Base-by-base conservation (phyloP, 2,113 vertebrate species). In the Murina feae region DNA sequence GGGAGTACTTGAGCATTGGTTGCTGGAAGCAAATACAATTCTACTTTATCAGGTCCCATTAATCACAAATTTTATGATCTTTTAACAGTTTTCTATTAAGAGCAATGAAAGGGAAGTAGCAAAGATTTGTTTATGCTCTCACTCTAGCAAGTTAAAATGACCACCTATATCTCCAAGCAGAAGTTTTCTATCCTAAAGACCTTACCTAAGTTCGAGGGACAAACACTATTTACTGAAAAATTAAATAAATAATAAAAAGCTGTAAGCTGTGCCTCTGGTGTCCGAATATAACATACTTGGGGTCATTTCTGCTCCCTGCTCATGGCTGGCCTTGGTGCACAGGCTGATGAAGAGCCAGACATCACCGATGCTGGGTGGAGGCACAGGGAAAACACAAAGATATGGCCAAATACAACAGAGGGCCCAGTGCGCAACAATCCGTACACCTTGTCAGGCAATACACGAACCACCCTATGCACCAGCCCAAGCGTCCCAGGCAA, bases 11-110 rank as follows among this genome's bases (percentile, higher is more conserved):
- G 49, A 89, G 82, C 63, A 91, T 28, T 65, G 80, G 66, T 47
- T 94, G 10, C 65, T 51, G n/a, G 47, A 82, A 82, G 68, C 96
- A 75, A 90, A 89, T 17, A 32, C 28, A 94, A 76, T 89, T 81
- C 71, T 68, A 58, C 42, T 87, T 91, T 58, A 90, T 82, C 37
- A 60, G 51, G 60, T 86, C 83, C 44, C 87, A 79, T 79, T 44
- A 94, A 96, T 96, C 80, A 90, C 71, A 78, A 30, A 86, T 58
- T 95, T 94, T 92, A 96, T 94, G 71, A 94, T 89, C 65, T 87
- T 92, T 96, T 72, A 94, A 94, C 35, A 93, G 71, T n/a, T 93
- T 90, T 87, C 86, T 89, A 91, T 86, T 66, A 89, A 95, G 72
- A 95, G 32, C 85, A 92, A 93, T 91, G 96, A 92, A 85, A 91